A percentile compares a stretch with the other conserved stretches of the same genome.
Evolutionary conservation across 2,797 vertebrate genomes (phyloP).

Genomic region (Urosaurus nigricauda): DNA sequence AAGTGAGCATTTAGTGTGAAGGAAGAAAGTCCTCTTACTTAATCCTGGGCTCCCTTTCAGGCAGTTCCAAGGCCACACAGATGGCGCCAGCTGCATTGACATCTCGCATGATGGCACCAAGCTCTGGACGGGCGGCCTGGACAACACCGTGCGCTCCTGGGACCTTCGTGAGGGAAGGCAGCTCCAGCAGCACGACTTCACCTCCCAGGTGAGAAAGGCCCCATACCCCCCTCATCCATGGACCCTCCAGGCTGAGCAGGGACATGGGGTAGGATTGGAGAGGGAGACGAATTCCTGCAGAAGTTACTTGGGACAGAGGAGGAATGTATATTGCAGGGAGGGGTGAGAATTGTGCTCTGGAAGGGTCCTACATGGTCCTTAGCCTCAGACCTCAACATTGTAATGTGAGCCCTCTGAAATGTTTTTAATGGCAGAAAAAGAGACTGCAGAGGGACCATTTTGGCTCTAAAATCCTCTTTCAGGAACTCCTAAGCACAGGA

Average conservation of each 20-base stretch:
- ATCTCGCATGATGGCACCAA: slow-evolving; percentile 98
- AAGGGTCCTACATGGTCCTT: not conserved
- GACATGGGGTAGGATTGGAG: too few species aligned
- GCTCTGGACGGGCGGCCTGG: slow-evolving; percentile 95
- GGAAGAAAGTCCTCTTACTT: not conserved
- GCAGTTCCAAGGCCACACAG: slow-evolving; percentile 97
- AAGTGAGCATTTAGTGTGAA: too few species aligned
- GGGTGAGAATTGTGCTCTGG: not conserved
- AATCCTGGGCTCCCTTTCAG: slow-evolving; percentile 66
- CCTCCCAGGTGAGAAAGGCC: slow-evolving; percentile 88
- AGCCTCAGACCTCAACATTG: too few species aligned
- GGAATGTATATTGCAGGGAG: not conserved
- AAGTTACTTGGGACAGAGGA: not conserved
- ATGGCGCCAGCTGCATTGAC: slow-evolving; percentile 97
- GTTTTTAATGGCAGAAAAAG: too few species aligned
- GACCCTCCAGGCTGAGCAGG: too few species aligned
- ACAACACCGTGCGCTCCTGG: slow-evolving; percentile 98
- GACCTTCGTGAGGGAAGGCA: slow-evolving; percentile 95
- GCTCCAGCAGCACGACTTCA: slow-evolving; percentile 98
- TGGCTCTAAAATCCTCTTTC: not conserved
- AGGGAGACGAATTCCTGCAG: not conserved
- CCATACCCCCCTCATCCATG: fast-evolving
- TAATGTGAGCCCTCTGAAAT: too few species aligned
- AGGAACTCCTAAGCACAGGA: not conserved
- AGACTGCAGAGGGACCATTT: not conserved